A percentile compares a stretch with the other conserved stretches of the same genome.
These are phyloP conservation scores for Dermatemys mawii DNA, from an alignment of 2,113 vertebrate genomes.

Conservation along the genomic window DNA sequence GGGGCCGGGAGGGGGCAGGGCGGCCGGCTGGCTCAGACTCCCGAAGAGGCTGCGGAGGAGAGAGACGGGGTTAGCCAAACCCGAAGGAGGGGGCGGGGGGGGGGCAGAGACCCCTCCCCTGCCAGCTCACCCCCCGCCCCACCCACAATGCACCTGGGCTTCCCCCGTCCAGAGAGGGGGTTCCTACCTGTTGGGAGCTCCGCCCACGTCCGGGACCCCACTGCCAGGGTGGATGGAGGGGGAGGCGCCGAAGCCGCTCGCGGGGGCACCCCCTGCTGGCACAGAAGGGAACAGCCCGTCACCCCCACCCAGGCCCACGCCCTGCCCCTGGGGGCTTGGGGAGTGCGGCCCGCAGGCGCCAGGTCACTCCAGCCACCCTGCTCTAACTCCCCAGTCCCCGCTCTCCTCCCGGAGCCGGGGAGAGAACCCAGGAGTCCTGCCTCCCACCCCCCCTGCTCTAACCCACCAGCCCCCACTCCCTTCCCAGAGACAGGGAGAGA, in stretches of 20 bases:
- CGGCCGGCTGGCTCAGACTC: conserved; percentile 47
- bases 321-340: neutral
- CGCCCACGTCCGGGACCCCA: conserved; percentile 80
- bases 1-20: neutral
- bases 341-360: too few relatives aligned
- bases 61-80: neutral
- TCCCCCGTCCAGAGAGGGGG: neutral
- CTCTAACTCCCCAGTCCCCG: neutral
- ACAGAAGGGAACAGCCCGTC: neutral
- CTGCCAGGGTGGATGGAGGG: conserved; percentile 48
- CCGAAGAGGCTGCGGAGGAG: conserved; percentile 57
- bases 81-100: rapidly evolving
- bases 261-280: conserved; percentile 51
- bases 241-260: conserved; percentile 33
- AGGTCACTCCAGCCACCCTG: too few relatives aligned
- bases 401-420: neutral
- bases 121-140: too few relatives aligned
- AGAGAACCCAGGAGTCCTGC: neutral
- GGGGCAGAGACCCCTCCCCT: neutral
- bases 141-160: neutral
- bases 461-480: too few relatives aligned
- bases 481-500: rapidly evolving
- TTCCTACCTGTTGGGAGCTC: conserved; percentile 56
- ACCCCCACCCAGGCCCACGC: neutral
- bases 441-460: too few relatives aligned